Conservation (phyloP, 2,888 invertebrate genomes). For the Lochmaea capreae region DNA sequence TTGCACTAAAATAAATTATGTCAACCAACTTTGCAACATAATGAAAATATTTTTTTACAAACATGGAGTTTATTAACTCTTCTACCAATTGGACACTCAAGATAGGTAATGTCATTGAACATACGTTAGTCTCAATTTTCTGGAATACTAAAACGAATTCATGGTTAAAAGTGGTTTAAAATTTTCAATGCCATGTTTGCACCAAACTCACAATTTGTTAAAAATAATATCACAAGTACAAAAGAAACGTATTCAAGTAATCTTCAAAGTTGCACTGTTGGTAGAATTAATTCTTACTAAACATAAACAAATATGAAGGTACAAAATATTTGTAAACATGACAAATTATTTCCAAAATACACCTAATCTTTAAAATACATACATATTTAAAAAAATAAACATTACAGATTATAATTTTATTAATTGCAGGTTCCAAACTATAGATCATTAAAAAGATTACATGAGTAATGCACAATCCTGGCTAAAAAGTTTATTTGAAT, state of each 20-base stretch:
- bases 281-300: not conserved
- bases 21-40: constrained; percentile 11
- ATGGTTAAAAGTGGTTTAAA: too few relatives aligned
- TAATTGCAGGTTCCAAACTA: too few relatives aligned
- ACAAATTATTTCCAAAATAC: not conserved
- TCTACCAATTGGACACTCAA: not conserved
- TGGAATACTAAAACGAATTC: not conserved
- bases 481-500: too few relatives aligned
- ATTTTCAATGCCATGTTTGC: not conserved
- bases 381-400: not conserved
- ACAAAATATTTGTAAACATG: not conserved
- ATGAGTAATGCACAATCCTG: too few relatives aligned
- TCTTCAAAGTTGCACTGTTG: not conserved
- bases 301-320: not conserved
- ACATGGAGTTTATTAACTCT: constrained; percentile 30
- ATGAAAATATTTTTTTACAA: constrained; percentile 27
- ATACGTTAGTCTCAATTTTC: not conserved
- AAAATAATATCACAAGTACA: not conserved
- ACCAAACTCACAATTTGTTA: not conserved
- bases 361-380: not conserved
- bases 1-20: constrained; percentile 42
- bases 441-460: too few relatives aligned
- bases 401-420: too few relatives aligned
- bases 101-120: not conserved
- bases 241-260: not conserved